These are phyloP conservation scores for Tridacna crocea DNA, from an alignment of 2,888 invertebrate genomes.

Conservation along the genomic window DNA sequence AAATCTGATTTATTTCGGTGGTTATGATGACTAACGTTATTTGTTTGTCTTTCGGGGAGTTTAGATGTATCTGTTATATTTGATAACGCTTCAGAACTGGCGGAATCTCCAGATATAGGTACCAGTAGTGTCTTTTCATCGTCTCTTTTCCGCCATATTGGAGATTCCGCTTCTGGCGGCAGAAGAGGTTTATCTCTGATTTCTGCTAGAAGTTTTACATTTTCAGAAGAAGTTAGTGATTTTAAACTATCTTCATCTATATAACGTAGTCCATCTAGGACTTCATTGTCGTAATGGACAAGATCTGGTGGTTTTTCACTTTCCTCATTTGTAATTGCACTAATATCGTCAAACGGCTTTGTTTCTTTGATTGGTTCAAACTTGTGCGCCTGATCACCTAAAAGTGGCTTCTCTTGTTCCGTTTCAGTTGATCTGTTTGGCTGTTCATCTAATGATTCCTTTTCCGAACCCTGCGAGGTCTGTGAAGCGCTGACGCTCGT, in stretches of 20 bases:
- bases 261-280: constrained; percentile 76
- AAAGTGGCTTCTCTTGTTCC: constrained; percentile 41
- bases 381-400: constrained; percentile 33
- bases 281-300: constrained; percentile 54
- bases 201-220: constrained; percentile 73
- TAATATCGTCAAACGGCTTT: constrained; percentile 28
- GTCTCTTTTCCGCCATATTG: constrained; percentile 71
- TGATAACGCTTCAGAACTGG: constrained; percentile 58
- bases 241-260: constrained; percentile 82
- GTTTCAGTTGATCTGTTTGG: neutral
- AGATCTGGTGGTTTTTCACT: constrained; percentile 62
- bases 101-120: constrained; percentile 61
- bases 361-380: constrained; percentile 28
- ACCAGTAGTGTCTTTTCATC: constrained; percentile 64
- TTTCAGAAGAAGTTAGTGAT: constrained; percentile 74
- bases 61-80: constrained; percentile 34
- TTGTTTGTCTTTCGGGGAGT: constrained; percentile 28
- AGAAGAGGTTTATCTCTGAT: constrained; percentile 46
- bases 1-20: constrained; percentile 28
- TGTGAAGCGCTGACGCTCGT: constrained; percentile 64
- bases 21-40: constrained; percentile 16
- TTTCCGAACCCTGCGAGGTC: constrained; percentile 53
- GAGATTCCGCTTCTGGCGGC: constrained; percentile 61
- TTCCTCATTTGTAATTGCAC: constrained; percentile 27
- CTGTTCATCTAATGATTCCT: constrained; percentile 46